phyloP scores from a whole-genome alignment of 2,888 invertebrate genomes.

The Diadromus collaris region DNA sequence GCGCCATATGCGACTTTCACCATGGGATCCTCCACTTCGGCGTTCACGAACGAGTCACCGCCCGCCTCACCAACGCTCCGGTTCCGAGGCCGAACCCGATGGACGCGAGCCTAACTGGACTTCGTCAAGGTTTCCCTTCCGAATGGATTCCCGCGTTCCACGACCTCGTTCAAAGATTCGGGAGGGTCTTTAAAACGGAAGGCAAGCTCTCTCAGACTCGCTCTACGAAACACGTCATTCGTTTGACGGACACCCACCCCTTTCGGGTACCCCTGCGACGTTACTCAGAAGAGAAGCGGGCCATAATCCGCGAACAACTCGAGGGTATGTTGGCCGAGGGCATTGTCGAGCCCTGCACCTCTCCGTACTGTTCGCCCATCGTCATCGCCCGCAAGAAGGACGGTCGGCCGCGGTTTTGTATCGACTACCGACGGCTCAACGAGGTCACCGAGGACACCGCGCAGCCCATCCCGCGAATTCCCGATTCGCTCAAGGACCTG shows the following conservation, averaged over 20 bases:
- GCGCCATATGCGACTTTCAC: neutral
- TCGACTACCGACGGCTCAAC: slow-evolving; percentile 66
- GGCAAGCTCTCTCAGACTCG: neutral
- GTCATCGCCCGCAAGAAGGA: slow-evolving; percentile 39
- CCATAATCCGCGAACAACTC: neutral
- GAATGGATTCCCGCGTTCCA: neutral
- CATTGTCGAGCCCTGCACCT: slow-evolving; percentile 18
- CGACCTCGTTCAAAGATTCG: neutral
- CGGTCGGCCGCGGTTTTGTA: slow-evolving; percentile 50
- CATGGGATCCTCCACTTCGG: slow-evolving; percentile 29
- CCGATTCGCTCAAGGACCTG: slow-evolving; percentile 62
- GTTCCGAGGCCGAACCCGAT: neutral
- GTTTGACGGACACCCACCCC: neutral
- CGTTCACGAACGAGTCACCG: neutral
- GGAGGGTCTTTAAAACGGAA: neutral
- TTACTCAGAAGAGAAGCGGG: neutral
- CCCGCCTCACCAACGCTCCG: neutral
- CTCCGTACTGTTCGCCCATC: slow-evolving; percentile 15
- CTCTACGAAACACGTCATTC: neutral
- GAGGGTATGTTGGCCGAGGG: slow-evolving; percentile 5
- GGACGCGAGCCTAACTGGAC: neutral
- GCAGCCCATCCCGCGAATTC: slow-evolving; percentile 63
- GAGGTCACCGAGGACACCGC: slow-evolving; percentile 57
- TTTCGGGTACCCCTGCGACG: neutral
- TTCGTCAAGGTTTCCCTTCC: slow-evolving; percentile 10